These are phyloP conservation scores for Fundulus diaphanus DNA, from an alignment of 2,797 vertebrate genomes.

Conservation along the genomic window DNA sequence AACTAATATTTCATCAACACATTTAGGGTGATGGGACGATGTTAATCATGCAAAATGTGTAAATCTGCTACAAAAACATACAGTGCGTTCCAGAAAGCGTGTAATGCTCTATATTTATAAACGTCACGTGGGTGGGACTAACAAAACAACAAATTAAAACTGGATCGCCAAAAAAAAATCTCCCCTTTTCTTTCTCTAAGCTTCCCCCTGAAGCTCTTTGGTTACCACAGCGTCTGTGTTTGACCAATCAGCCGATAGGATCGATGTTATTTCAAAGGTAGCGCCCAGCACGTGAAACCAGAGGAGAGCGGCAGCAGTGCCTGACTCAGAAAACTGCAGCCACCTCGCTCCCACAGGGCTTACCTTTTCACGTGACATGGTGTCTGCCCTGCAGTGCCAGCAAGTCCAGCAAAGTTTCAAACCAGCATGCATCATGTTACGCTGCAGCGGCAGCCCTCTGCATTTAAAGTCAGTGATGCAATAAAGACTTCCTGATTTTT, in stretches of 20 bases:
- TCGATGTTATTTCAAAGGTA: background rate
- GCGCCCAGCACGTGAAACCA: constrained; percentile 5
- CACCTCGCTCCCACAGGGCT: background rate
- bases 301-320: constrained; percentile 10
- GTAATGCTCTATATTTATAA: background rate
- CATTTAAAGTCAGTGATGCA: constrained; percentile 1
- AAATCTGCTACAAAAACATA: background rate
- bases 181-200: background rate
- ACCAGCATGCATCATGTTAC: constrained; percentile 18
- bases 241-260: background rate
- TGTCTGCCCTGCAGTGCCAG: constrained; percentile 10
- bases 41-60: background rate
- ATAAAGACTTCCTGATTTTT: background rate
- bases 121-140: background rate
- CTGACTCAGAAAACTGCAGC: constrained; percentile 15
- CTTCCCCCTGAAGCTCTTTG: background rate
- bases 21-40: background rate
- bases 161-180: background rate
- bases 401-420: background rate
- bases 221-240: background rate
- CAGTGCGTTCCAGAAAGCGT: background rate
- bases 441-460: background rate
- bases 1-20: background rate
- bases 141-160: background rate
- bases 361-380: constrained; percentile 2